These are phyloP conservation scores for Oreochromis tanganicae DNA, from an alignment of 2,113 vertebrate species.

Conservation along the genomic window DNA sequence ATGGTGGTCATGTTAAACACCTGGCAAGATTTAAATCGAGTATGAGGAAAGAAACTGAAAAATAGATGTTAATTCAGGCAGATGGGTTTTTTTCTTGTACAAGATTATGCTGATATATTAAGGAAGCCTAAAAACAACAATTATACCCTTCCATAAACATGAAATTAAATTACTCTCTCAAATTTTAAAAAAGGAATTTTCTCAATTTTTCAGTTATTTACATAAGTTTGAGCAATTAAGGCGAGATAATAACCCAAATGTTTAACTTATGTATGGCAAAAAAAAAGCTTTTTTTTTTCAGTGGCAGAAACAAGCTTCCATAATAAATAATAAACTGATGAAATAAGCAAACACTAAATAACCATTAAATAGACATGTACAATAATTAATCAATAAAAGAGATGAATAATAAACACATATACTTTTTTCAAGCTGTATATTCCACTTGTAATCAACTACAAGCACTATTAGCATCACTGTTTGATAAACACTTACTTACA, in stretches of 20 bases:
- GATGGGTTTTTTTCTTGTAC: neutral
- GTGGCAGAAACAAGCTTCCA: neutral
- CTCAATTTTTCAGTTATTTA: neutral
- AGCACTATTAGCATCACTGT: neutral
- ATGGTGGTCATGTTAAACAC: constrained; percentile 83
- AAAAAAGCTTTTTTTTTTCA: neutral
- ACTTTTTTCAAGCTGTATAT: neutral
- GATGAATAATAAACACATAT: neutral
- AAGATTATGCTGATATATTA: neutral
- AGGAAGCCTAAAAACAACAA: neutral
- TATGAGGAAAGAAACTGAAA: neutral
- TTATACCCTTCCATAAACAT: neutral
- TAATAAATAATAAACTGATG: neutral
- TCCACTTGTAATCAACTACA: neutral
- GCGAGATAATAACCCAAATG: neutral
- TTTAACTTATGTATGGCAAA: neutral
- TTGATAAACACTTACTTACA: neutral
- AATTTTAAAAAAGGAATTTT: neutral
- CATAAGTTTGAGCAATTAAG: neutral
- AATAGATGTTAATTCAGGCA: neutral
- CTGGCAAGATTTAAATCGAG: constrained; percentile 49
- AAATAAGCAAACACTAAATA: neutral
- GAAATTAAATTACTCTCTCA: neutral
- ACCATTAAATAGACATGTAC: neutral
- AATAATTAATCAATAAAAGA: neutral